Base-by-base conservation (phyloP, 2,888 invertebrate species). In the Stenchaetothrips biformis region DNA sequence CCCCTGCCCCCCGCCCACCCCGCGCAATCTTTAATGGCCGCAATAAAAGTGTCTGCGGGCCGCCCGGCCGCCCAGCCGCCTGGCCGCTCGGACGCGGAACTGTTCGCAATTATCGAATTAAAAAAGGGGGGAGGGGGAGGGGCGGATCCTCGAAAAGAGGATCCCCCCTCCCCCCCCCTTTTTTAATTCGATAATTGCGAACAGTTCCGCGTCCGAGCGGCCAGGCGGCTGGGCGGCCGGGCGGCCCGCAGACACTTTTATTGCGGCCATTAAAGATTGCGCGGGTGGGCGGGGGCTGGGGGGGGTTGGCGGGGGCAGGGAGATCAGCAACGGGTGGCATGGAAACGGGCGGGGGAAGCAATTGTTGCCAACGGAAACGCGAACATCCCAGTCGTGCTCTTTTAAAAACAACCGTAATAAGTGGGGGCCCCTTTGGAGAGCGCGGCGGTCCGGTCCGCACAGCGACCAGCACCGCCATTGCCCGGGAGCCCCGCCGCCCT, bases 31-130 rank as follows among this genome's bases (percentile, higher is more conserved):
- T 74, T 74, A 74, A 74, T 74, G 67, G 67, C 25, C 67, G 67
- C 67, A 74, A 74, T 74, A 74, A 74, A 74, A 74, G 67, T 74
- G 67, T 74, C 67, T 74, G 67, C 67, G 67, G 67, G 67, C 67
- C 67, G 67, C 59, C 4, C 37, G 37, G 37, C 37, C 37, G 37
- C 37, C 37, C 37, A 4, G 37, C 37, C 37, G 37, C 37, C 37
- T 37, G 37, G 37, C 37, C 37, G 59, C 67, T 74, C 67, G 67
- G 67, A 74, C 67, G 21, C 67, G 67, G 67, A 74, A 74, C 67
- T 74, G 67, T 74, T 21, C 25, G 67, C 67, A 74, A 74, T 74
- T 74, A 74, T 74, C 67, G 67, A 74, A 74, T 74, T 74, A 21
- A 21, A 74, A 74, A 74, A 67, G n/a, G 59, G 18, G 59, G 18